Evolutionary conservation across 2,113 vertebrate species (phyloP), one percentile per base, ranked within the genome.

Genomic region (Cinclus mexicanus): DNA sequence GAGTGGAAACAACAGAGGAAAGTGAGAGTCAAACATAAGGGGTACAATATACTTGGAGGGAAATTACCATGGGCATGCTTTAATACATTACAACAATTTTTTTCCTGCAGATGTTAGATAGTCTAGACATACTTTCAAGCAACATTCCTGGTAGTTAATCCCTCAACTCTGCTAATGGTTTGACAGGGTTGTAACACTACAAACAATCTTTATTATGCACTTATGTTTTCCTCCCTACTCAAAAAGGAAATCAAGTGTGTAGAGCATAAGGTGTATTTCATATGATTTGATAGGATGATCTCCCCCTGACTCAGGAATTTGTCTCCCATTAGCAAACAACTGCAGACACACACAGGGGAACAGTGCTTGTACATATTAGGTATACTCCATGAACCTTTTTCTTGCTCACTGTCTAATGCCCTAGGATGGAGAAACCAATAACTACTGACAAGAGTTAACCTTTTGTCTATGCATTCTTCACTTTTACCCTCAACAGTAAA

Each of bases 91-190:
- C n/a, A 56, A 75, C 37, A 47, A 12, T 18, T 71, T 91, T 90
- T 74, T 83, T 47, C 85, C 93, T 78, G 94, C 76, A 97, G 92
- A 93, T 93, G 42, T 56, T 77, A 44, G 52, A 94, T 52, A 31
- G 61, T 50, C 59, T 86, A 85, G 88, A 86, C 83, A 88, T 89
- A 91, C 53, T 95, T 91, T 93, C 85, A 95, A 80, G 87, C 57
- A 96, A 82, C 87, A 96, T 96, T 97, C 94, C 83, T 96, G 15
- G 87, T 76, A 96, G 89, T 88, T 93, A 96, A 95, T 95, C 77
- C 70, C 60, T 92, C 78, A 93, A 14, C 77, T 84, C 49, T 78
- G 28, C 37, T 72, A 72, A 79, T 2, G 0, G 61, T 87, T 79
- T 94, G 60, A 92, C 77, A 87, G 77, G 57, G 64, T 37, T 93